Base-by-base conservation (phyloP, 2,888 invertebrate species). In the Lomographa bimaculata region DNA sequence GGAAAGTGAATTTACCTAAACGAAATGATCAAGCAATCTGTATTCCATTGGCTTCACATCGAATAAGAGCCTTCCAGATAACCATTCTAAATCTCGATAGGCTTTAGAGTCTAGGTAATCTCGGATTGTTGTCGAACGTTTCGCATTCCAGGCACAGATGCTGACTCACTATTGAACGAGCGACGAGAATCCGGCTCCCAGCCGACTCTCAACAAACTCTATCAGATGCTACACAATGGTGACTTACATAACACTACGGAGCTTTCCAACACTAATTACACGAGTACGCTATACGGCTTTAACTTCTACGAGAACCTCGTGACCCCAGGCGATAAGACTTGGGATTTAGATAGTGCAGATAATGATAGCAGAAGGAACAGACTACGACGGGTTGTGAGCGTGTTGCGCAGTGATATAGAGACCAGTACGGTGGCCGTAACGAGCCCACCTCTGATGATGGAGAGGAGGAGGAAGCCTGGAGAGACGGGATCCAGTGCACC, bases 401-500 rank as follows among this genome's bases (percentile, higher is more conserved):
- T 75, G 30, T 54, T 69, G 12, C 55, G 62, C 36, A 58, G 55
- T 40, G 65, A 64, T 30, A 65, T 57, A 9, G 57, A 58, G 0
- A 68, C 64, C 0, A 69, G 71, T 3, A 46, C 68, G 7, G 46
- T 66, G 1, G 45, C 60, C 4, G 41, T 64, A 7, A 50, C 69
- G 0, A 76, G 65, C 27, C 66, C 75, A 2, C 40, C 34, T 1
- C 26, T 69, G 8, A 52, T 54, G 7, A 49, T 71, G 51, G 85
- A 84, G 37, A 74, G 78, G 37, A 69, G 73, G 51, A 61, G 76
- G 8, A 87, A 81, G 45, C 75, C 79, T 5, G 84, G 85, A 0
- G 89, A 87, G 39, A 71, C 81, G 0, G 87, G 87, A 0, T 86
- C 89, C 0, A 86, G 81, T 50, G 79, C 89, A 0, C 87, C 87